A percentile compares a stretch with the other conserved stretches of the same genome.
Evolutionary conservation across 2,113 vertebrate genomes (phyloP).

Genomic region (Salvator merianae): DNA sequence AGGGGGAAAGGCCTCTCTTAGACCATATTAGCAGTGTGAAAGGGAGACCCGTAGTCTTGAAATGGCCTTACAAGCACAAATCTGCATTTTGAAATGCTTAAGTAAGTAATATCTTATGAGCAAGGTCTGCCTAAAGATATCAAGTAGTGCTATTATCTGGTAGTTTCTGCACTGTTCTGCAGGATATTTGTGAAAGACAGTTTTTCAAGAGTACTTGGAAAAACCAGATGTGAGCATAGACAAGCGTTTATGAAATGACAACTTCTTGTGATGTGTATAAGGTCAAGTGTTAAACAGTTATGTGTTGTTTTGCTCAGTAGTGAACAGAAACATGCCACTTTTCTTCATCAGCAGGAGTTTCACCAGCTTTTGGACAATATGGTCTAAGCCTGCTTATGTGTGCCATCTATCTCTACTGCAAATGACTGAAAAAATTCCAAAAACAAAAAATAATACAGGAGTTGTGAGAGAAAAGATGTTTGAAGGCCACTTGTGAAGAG

Average conservation of each 20-base stretch:
- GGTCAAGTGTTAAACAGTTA: background rate
- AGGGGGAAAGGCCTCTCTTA: too few species aligned
- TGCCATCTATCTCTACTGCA: background rate
- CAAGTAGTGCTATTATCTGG: background rate
- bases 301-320: background rate
- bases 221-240: background rate
- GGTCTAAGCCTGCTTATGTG: background rate
- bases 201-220: background rate
- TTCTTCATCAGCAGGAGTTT: background rate
- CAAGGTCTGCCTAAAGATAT: background rate
- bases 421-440: background rate
- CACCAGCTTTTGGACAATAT: background rate
- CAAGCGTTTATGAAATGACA: background rate
- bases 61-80: too few species aligned
- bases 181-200: too few species aligned
- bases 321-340: background rate
- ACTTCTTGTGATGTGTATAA: background rate
- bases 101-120: background rate
- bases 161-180: background rate
- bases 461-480: background rate
- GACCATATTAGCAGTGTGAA: too few species aligned
- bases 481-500: background rate
- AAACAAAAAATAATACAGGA: background rate
- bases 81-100: fast-evolving
- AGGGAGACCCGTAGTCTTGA: too few species aligned